Evolutionary conservation across 1,140 invertebrate genomes (phyloP), one percentile per base, ranked within the genome.

Genomic region (Lepidurus apus): DNA sequence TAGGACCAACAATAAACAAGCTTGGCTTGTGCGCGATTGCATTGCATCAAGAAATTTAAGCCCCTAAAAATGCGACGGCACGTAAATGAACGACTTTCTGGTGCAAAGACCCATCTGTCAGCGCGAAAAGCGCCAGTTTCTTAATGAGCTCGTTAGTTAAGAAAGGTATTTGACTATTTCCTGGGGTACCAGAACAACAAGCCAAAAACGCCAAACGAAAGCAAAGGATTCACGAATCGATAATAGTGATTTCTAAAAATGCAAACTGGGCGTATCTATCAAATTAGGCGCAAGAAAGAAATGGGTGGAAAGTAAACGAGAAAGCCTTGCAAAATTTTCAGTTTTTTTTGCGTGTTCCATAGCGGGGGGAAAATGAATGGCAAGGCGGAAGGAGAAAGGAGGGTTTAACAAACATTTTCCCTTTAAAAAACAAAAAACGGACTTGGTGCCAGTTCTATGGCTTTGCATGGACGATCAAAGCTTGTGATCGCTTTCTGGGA

Each of bases 401-500:
- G n/a, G 53, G 17, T 65, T 65, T 17, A 21, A 21, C 53, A 65
- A 65, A 65, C 53, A 65, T 65, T 21, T 65, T 65, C 53, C 8
- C 8, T 65, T 65, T 13, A 65, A 65, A 65, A 21, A 11, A 53
- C 1, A 65, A 65, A 65, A 65, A 17, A 11, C 8, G 17, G 53
- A 21, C 13, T 65, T 13, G 53, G 17, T 65, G 53, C 53, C 13
- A 21, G 53, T 65, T 65, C 53, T 65, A 11, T 65, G 53, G 53
- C 53, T 65, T 65, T 65, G 53, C 53, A 65, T 65, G 53, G 53
- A 8, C 21, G 53, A 65, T 65, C 53, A 65, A 65, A 65, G 53
- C 8, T 17, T 65, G 53, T 13, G 53, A 65, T n/a, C 17, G 53
- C 53, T 65, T 47, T 65, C 21, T 13, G 10, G 53, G 17, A 65